Conservation (phyloP, 1,140 invertebrate genomes). For the Macrosteles quadrilineatus region DNA sequence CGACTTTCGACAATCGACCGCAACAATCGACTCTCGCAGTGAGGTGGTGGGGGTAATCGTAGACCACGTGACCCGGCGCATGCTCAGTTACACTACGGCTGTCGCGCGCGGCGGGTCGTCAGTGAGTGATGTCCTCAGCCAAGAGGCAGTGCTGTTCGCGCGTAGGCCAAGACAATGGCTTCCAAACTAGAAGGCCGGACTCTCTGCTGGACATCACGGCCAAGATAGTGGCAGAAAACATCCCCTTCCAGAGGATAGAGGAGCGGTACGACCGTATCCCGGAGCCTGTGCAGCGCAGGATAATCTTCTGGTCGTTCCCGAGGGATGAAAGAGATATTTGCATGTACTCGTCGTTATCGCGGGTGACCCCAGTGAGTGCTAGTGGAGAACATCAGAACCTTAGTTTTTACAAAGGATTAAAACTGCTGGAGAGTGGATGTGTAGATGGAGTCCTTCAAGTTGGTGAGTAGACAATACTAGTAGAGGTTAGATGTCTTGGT, state of each 20-base stretch:
- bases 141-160: conserved; percentile 51
- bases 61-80: not conserved
- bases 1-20: no score
- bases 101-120: not conserved
- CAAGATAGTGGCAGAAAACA: conserved; percentile 78
- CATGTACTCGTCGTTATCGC: conserved; percentile 83
- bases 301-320: conserved; percentile 88
- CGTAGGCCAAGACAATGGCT: conserved; percentile 37
- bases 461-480: conserved; percentile 78
- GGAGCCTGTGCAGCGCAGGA: conserved; percentile 81
- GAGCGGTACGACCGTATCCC: conserved; percentile 84
- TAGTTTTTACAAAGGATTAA: conserved; percentile 82
- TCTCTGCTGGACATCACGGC: conserved; percentile 79
- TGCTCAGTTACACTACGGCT: conserved; percentile 10
- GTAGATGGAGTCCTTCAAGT: conserved; percentile 86
- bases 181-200: conserved; percentile 53
- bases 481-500: no score
- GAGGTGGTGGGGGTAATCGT: not conserved
- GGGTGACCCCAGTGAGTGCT: conserved; percentile 47
- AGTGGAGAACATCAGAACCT: conserved; percentile 70
- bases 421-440: conserved; percentile 74
- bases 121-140: conserved; percentile 38
- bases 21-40: not conserved
- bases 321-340: conserved; percentile 83
- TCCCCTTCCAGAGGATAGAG: conserved; percentile 84